phyloP scores from a whole-genome alignment of 2,888 invertebrate species.

The Euplagia quadripunctaria region DNA sequence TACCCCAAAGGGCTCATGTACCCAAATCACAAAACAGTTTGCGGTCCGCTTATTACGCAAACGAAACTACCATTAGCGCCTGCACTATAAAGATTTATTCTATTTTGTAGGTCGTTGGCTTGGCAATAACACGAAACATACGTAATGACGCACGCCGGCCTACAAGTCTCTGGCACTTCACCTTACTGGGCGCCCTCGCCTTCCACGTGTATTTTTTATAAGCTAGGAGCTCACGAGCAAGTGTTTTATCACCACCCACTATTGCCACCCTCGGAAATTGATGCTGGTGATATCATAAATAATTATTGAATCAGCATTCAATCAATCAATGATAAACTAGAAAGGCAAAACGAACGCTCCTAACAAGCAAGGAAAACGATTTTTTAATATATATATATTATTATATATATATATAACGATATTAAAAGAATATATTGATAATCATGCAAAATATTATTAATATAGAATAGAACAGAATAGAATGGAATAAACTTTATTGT shows the following conservation, averaged over 20 bases:
- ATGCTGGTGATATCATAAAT: not conserved
- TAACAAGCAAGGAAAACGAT: not conserved
- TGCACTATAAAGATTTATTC: not conserved
- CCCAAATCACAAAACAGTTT: no score
- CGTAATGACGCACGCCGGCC: constrained; percentile 16
- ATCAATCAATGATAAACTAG: not conserved
- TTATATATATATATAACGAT: not conserved
- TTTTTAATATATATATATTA: not conserved
- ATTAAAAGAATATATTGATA: not conserved
- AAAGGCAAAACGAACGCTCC: not conserved
- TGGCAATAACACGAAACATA: constrained; percentile 8
- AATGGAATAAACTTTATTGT: no score
- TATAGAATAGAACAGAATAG: no score
- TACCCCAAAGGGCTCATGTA: no score
- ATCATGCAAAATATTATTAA: not conserved
- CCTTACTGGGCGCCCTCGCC: not conserved
- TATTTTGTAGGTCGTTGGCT: constrained; percentile 5
- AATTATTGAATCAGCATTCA: not conserved
- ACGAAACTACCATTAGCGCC: no score
- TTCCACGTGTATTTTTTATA: not conserved
- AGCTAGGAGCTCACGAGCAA: not conserved
- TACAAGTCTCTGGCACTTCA: constrained; percentile 17
- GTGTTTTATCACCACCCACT: not conserved
- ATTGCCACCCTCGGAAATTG: not conserved
- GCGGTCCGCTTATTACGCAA: no score